Conservation (phyloP, 35 echinoderm and acorn worm genomes). For the Heliocidaris erythrogramma region DNA sequence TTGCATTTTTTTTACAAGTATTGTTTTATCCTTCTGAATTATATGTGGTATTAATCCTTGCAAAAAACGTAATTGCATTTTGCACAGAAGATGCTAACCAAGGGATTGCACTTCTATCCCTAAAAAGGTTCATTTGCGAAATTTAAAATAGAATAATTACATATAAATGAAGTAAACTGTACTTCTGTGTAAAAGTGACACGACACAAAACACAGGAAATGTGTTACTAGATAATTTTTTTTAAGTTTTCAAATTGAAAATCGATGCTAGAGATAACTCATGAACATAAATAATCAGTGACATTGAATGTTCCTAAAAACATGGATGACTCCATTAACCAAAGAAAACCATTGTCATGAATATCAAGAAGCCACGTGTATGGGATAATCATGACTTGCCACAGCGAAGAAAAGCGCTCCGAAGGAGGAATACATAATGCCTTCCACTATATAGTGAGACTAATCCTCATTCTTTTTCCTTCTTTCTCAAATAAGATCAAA, state of each 20-base stretch:
- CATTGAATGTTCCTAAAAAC: background rate
- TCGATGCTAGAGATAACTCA: background rate
- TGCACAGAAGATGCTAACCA: too few species aligned
- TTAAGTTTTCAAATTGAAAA: background rate
- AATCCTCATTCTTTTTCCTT: background rate
- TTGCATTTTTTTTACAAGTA: too few species aligned
- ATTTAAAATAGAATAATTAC: too few species aligned
- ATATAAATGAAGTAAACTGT: too few species aligned
- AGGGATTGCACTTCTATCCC: too few species aligned
- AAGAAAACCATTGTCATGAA: background rate
- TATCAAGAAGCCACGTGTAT: background rate
- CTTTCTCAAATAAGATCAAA: slow-evolving; percentile 16
- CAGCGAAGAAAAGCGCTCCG: background rate
- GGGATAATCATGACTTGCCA: background rate
- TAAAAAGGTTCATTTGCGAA: background rate
- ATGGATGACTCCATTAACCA: too few species aligned
- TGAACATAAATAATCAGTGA: background rate
- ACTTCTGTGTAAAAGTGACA: too few species aligned
- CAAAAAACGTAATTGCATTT: too few species aligned
- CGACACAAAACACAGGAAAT: background rate
- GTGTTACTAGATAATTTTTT: too few species aligned
- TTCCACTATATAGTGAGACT: background rate
- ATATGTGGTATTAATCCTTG: too few species aligned
- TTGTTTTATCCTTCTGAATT: background rate
- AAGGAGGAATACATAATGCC: background rate